Evolutionary conservation across 2,113 vertebrate species (phyloP), one percentile per base, ranked within the genome.

Genomic region (Tychaedon coryphoeus): DNA sequence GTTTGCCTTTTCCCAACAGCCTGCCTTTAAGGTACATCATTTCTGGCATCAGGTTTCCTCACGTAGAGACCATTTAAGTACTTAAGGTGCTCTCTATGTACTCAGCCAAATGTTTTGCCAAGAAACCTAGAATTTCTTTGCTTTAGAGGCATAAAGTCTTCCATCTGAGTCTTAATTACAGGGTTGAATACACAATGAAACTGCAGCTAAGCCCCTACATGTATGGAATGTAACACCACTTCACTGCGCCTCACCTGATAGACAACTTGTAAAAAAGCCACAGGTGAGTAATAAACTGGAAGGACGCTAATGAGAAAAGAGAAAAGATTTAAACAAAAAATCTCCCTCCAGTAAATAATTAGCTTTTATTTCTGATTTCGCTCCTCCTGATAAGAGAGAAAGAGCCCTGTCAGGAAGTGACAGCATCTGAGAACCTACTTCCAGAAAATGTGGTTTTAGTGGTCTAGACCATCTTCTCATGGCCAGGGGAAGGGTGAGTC

Each of bases 111-210:
- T 67, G 75, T 91, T 96, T 96, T 96, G 93, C 95, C 97, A 97
- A 93, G 92, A 96, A 97, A 97, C 93, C 94, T 94, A 94, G 94
- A 95, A 96, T 97, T 96, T 97, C 94, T 97, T 90, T 95, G 89
- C 96, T 98, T 97, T 95, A 94, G 94, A 97, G 95, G 96, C 96
- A 96, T 96, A 92, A 82, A 95, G 91, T 95, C 94, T 97, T 97
- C 96, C 95, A 91, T 97, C 92, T 95, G 91, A 95, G 67, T 93
- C 96, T 95, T 98, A 98, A 98, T 98, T 97, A 97, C 65, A 97
- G 97, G 97, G 97, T 97, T 98, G 95, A 97, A 95, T 93, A 95
- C 93, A 96, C 97, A 97, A 97, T 97, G 97, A 96, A 98, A 96
- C 88, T 88, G 75, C 91, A 95, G 95, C 96, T 98, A 95, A 97